Evolutionary conservation across 2,797 vertebrate species (phyloP), one percentile per base, ranked within the genome.

Genomic region (Adrianichthys oophorus): DNA sequence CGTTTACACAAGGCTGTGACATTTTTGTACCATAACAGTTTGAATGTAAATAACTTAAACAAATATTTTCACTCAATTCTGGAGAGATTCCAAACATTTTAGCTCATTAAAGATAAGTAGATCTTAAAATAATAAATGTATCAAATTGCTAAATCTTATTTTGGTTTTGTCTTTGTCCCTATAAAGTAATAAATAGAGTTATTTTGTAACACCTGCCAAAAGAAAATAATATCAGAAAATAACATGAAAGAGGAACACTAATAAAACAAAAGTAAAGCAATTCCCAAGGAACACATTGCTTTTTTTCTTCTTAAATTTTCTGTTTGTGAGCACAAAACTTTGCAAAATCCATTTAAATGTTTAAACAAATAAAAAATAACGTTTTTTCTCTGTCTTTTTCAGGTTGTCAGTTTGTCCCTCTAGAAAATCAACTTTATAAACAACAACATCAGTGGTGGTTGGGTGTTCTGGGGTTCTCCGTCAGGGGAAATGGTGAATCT

Each of bases 401-500:
- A 78, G 84, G 69, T 65, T 60, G 54, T 71, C 68, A 79, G 32
- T 37, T 37, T 37, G 10, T 16, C 65, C 65, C 68, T 65, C 63
- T 65, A 32, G 52, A 48, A 52, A 56, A 65, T 78, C 68, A 70
- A 47, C 32, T 65, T 59, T 52, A 54, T 72, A 65, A 76, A 76
- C 65, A 68, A 51, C 59, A 72, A 76, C 57, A 75, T 63, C 70
- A 65, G 55, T 75, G 44, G 52, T 63, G 65, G 41, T 41, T 76
- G 62, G 17, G 73, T 73, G 70, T 77, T 63, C 40, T 67, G 81
- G 74, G 78, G 70, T 41, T 41, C 37, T 65, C 58, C 58, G 49
- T 64, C 78, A 48, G 59, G 79, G 79, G 76, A 80, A 60, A 67
- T 12, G 4, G 18, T 14, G 70, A 70, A 70, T 56, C 59, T 60